Evolutionary conservation across 2,113 vertebrate genomes (phyloP), one percentile per base, ranked within the genome.

Genomic region (Hypomesus transpacificus): DNA sequence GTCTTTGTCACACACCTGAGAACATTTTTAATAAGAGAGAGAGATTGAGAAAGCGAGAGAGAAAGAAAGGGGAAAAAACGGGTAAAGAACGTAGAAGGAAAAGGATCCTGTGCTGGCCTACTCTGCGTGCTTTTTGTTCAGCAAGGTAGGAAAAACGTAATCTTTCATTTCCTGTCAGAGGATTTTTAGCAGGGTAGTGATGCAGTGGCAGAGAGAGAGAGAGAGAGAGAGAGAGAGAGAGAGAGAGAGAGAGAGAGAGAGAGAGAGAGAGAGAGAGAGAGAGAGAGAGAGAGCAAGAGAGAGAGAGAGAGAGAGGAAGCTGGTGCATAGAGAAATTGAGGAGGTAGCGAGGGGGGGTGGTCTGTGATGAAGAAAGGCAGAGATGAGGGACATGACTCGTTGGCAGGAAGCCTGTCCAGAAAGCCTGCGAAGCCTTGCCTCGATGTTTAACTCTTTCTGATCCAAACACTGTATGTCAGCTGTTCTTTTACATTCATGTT

Each of bases 61-160:
- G 66, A 68, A 60, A 14, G 53, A 56, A 75, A 16, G 65, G 61
- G 67, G 76, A 80, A 56, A 56, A 63, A 72, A 71, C 76, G 46
- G 53, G 69, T 50, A 59, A 21, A 9, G 17, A 46, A 62, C 34
- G 17, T 14, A 52, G n/a, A 14, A 16, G 17, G 22, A 24, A n/a
- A 28, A 51, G 73, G 56, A 87, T 87, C 80, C 84, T 91, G 86
- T 90, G 79, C 84, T 91, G 89, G 91, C 88, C 90, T 89, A 83
- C 90, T 95, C 93, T 94, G 93, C 94, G 92, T 85, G 79, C 81
- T 94, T 95, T 96, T 97, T 97, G 94, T 96, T 96, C 92, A 75
- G 89, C 90, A 95, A 96, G 96, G 95, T 97, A 95, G 93, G 93
- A 96, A 95, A 97, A 96, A 96, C 92, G 92, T 96, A 95, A 97